A percentile compares a stretch with the other conserved stretches of the same genome.
These are phyloP conservation scores for Corythornis cristatus DNA, from an alignment of 2,113 vertebrate genomes.

Conservation along the genomic window DNA sequence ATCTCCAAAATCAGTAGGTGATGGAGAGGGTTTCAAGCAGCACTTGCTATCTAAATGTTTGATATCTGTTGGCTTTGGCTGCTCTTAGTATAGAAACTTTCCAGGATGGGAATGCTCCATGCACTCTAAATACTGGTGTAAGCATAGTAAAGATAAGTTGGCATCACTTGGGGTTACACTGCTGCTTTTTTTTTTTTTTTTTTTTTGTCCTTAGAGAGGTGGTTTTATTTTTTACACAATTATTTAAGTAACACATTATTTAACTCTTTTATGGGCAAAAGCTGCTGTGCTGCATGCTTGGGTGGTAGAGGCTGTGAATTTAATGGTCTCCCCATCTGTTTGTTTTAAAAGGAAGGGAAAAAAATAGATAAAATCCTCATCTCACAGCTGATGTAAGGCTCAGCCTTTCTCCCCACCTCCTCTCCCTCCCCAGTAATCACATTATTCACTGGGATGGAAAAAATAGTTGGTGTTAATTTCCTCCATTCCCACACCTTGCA, in stretches of 20 bases:
- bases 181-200: neutral
- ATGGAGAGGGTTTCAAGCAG: neutral
- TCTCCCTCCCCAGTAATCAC: slow-evolving; percentile 12
- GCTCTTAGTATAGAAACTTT: neutral
- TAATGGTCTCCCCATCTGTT: neutral
- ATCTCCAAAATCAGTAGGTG: neutral
- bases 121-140: neutral
- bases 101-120: neutral
- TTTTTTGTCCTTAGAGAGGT: neutral
- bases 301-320: neutral
- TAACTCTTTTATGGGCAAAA: neutral
- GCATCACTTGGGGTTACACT: neutral
- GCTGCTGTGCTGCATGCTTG: neutral
- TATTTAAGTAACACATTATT: neutral
- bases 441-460: slow-evolving; percentile 35
- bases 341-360: neutral
- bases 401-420: neutral
- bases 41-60: fast-evolving
- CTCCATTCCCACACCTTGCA: slow-evolving; percentile 11
- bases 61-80: neutral
- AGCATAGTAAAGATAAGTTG: neutral
- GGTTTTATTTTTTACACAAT: neutral
- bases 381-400: neutral
- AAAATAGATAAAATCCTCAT: neutral
- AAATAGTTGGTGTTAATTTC: slow-evolving; percentile 3